A percentile compares a stretch with the other conserved stretches of the same genome.
Evolutionary conservation across 2,797 vertebrate genomes (phyloP).

Genomic region (Nasua narica): DNA sequence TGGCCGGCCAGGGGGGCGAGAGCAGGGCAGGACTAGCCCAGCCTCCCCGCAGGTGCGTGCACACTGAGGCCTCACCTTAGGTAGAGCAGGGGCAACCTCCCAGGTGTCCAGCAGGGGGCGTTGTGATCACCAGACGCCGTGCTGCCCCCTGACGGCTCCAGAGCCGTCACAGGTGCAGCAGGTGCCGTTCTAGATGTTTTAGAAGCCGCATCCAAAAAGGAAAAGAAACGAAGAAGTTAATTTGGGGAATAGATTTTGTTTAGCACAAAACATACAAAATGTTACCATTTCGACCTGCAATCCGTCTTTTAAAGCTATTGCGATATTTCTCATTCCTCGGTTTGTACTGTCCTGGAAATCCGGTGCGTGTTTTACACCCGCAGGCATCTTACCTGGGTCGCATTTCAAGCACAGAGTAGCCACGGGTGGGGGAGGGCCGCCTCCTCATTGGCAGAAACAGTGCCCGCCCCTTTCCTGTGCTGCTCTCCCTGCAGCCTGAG

Average conservation of each 20-base stretch:
- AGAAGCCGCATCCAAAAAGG: neutral
- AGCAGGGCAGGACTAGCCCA: neutral
- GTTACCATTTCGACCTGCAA: neutral
- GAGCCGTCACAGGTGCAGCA: accelerated
- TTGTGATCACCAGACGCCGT: accelerated
- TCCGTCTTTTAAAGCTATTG: neutral
- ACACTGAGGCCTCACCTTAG: neutral
- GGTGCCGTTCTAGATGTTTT: neutral
- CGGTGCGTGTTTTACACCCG: neutral
- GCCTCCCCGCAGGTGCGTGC: neutral
- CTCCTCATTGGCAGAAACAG: neutral
- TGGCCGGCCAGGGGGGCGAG: neutral
- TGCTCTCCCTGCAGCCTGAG: no score
- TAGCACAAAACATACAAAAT: neutral
- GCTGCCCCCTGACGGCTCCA: accelerated
- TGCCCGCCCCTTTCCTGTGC: no score
- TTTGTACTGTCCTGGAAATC: neutral
- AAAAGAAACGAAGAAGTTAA: neutral
- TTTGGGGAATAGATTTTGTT: neutral
- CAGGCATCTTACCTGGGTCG: neutral
- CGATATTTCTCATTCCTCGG: neutral
- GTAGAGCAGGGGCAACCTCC: neutral
- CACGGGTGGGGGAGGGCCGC: no score
- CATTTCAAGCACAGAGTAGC: neutral
- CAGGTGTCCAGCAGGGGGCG: neutral